Evolutionary conservation across 1,140 invertebrate genomes (phyloP), one percentile per base, ranked within the genome.

Genomic region (Leptonema lineaticorne): DNA sequence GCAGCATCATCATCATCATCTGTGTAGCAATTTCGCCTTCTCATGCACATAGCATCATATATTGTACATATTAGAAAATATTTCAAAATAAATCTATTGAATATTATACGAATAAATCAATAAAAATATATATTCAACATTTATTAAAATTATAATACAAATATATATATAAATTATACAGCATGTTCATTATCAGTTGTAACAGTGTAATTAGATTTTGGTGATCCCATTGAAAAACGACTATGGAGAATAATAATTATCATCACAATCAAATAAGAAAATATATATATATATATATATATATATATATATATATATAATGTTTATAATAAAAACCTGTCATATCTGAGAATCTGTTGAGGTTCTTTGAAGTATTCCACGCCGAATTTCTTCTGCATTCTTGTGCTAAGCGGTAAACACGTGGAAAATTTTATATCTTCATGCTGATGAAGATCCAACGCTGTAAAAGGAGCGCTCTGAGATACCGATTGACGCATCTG

Each of bases 381-480:
- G 18, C 69, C 72, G 16, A 69, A 70, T 30, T 65, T 74, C 14
- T 64, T 70, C 50, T 70, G 58, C 74, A 76, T 75, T 46, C 74
- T 69, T 0, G 27, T 22, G 16, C 74, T 74, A 2, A 74, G 50
- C 3, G 75, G 74, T 37, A 75, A 45, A 20, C 69, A 68, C 0
- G 60, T n/a, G 11, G 73, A 72, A 37, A 76, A 74, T 50, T 57
- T 74, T 8, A 76, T 72, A 11, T 75, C 75, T 22, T 69, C 67
- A 22, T 72, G 68, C 16, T 75, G 74, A 20, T 68, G 66, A 4
- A 76, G 67, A 64, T 75, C 74, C n/a, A 76, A 69, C 0, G 74
- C 75, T n/a, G 75, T 70, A 60, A 74, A 75, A 2, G 75, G 75
- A 0, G 75, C 75, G 20, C 75, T 74, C 41, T 75, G 74, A 56